These are phyloP conservation scores for Drosophila tripunctata DNA, from an alignment of 2,888 invertebrate species.

Conservation along the genomic window DNA sequence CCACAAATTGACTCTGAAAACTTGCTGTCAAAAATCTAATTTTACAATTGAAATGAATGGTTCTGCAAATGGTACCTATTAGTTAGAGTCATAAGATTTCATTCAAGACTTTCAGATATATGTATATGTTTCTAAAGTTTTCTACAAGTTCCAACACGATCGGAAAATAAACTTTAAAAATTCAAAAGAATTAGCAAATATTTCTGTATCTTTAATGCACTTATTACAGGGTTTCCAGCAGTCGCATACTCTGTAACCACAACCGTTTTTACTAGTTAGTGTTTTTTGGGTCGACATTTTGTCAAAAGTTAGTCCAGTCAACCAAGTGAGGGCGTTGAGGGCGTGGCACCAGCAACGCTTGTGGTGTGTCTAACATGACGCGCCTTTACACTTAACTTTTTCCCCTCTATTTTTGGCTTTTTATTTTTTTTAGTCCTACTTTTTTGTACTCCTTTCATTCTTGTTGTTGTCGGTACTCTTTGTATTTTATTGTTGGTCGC, in stretches of 20 bases:
- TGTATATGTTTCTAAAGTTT: too few relatives aligned
- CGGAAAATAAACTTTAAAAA: too few relatives aligned
- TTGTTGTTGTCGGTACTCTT: conserved; percentile 21
- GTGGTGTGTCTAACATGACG: conserved; percentile 74
- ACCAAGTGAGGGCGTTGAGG: conserved; percentile 34
- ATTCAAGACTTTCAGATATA: too few relatives aligned
- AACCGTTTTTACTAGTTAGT: not conserved
- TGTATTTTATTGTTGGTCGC: conserved; percentile 48
- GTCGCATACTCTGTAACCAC: not conserved
- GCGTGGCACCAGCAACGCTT: conserved; percentile 36
- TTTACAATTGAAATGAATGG: too few relatives aligned
- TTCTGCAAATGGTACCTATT: too few relatives aligned
- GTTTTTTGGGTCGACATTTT: conserved; percentile 57
- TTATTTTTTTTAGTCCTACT: not conserved
- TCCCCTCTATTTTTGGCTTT: not conserved
- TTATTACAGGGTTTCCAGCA: not conserved
- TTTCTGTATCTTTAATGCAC: not conserved
- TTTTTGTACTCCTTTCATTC: not conserved
- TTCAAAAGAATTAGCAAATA: too few relatives aligned
- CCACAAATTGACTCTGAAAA: too few relatives aligned
- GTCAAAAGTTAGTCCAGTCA: conserved; percentile 76
- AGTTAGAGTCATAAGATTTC: too few relatives aligned
- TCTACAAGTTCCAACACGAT: too few relatives aligned
- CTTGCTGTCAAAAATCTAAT: too few relatives aligned
- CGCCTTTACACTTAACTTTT: conserved; percentile 76